Conservation (phyloP, 2,797 vertebrate genomes). For the Glossophaga mutica region DNA sequence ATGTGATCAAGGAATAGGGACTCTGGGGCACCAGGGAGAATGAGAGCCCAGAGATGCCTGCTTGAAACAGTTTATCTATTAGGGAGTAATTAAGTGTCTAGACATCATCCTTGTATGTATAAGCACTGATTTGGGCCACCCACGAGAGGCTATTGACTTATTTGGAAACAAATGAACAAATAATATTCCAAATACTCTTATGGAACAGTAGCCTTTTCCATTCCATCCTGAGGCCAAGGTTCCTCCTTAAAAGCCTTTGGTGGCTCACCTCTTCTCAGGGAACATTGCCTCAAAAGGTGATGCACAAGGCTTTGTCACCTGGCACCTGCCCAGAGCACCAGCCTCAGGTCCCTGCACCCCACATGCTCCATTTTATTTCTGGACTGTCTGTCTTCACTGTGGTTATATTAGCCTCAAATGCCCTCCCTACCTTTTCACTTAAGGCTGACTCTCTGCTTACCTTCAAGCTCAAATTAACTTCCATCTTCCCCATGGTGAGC, state of each 20-base stretch:
- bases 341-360: background rate
- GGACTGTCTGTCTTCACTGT: background rate
- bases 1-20: background rate
- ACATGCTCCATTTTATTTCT: background rate
- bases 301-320: background rate
- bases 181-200: background rate
- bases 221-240: background rate
- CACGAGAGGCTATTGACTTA: background rate
- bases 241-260: background rate
- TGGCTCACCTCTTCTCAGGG: background rate
- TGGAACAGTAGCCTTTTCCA: background rate
- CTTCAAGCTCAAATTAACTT: background rate
- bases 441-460: background rate
- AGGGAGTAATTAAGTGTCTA: background rate
- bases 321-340: background rate
- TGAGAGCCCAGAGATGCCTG: background rate
- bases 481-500: background rate
- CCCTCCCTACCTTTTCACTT: background rate
- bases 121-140: background rate
- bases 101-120: background rate
- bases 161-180: constrained; percentile 13
- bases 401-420: background rate
- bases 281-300: background rate
- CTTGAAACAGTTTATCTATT: background rate
- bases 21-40: background rate